These are phyloP conservation scores for Rhynchotus rufescens DNA, from an alignment of 2,797 vertebrate genomes.

Conservation along the genomic window DNA sequence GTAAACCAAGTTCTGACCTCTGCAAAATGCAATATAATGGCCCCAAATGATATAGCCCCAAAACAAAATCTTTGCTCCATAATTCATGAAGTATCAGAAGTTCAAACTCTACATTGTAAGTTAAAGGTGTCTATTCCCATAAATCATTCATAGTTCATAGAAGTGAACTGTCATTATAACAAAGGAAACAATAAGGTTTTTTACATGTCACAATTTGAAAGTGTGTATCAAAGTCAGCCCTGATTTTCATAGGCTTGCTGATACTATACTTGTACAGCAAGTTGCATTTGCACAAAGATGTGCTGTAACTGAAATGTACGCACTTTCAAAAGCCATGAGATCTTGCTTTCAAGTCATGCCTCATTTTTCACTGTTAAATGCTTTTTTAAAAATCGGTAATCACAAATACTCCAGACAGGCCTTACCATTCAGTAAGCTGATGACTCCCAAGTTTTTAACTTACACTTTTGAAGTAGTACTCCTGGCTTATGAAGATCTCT, in stretches of 20 bases:
- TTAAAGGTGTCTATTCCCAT: not conserved
- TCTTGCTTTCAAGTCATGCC: not conserved
- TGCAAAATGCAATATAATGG: not conserved
- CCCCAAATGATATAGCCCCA: not conserved
- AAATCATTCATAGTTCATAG: not conserved
- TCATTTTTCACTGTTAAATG: constrained; percentile 4
- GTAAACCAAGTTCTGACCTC: not conserved
- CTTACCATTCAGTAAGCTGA: constrained; percentile 23
- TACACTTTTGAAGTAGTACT: not conserved
- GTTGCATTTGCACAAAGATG: not conserved
- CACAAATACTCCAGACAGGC: not conserved
- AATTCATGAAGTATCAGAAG: not conserved
- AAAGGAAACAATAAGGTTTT: not conserved
- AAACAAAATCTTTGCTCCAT: not conserved
- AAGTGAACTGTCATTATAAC: not conserved
- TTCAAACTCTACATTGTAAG: not conserved
- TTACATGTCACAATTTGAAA: no score
- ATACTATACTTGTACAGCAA: not conserved
- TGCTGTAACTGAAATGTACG: constrained; percentile 21
- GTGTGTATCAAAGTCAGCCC: fast-evolving
- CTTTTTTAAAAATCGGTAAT: constrained; percentile 3
- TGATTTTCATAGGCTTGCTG: constrained; percentile 8
- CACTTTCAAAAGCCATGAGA: constrained; percentile 3
- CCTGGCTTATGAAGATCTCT: not conserved
- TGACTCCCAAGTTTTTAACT: constrained; percentile 47